Base-by-base conservation (phyloP, 2,113 vertebrate species). In the Oceanites oceanicus region DNA sequence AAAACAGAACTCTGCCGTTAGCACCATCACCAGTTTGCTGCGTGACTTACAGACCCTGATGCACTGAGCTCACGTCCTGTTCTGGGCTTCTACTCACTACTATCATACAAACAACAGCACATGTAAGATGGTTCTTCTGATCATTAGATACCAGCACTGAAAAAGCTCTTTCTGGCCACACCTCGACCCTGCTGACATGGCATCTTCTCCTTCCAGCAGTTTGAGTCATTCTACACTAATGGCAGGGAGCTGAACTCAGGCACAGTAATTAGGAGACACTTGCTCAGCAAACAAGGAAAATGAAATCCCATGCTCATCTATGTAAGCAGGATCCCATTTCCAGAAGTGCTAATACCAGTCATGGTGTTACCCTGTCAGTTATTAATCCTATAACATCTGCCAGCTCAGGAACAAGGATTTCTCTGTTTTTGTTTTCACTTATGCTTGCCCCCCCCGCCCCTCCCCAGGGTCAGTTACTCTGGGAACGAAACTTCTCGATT, bases 401-500 rank as follows among this genome's bases (percentile, higher is more conserved):
- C 62, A 90, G n/a, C n/a, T 81, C 77, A 94, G 59, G n/a, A 80
- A 34, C 23, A 58, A 76, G 70, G 45, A 58, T 55, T 94, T 92
- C 29, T 91, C 62, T 13, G 82, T 50, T 91, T 81, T 72, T 68
- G 70, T 81, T 93, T 97, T 92, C 92, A 94, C 59, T 95, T 92
- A 38, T 1, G 34, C 27, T 50, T 91, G 58, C 74, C 49, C 47
- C 38, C 58, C 18, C 29, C 53, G n/a, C n/a, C n/a, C n/a, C n/a
- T n/a, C 21, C 21, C 61, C 53, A 74, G 65, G 49, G 72, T 76
- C 87, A 93, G 74, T 88, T 83, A 83, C 93, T 80, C 87, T n/a
- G 68, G 82, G 79, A 96, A 95, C 1, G 9, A 95, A 97, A 88
- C 45, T 81, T 94, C 88, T 83, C 7, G 34, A 96, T 94, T 88